Evolutionary conservation across 2,888 invertebrate genomes (phyloP), one percentile per base, ranked within the genome.

Genomic region (Netelia inedita): DNA sequence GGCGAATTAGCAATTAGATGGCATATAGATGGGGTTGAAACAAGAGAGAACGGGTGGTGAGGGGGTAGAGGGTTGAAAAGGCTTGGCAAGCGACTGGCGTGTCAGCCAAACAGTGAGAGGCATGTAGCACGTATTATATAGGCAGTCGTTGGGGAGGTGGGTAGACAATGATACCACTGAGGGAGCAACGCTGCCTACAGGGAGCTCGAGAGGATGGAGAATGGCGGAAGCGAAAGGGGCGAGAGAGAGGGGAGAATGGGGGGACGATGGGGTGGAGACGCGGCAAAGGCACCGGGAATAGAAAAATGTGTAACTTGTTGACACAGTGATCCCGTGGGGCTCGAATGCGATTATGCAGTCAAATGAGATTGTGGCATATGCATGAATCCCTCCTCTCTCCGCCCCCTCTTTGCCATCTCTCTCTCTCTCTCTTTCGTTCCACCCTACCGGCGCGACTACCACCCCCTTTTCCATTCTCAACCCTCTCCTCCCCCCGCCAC

Each of bases 311-410:
- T 91, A 92, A 93, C 93, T 93, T 93, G 93, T 93, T 93, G 93
- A 93, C 93, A 92, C 90, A 90, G 88, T 88, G 89, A 91, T 91
- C 91, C 91, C 92, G 83, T 72, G 87, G 90, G 92, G 89, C 87
- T 89, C 87, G 89, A 91, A 92, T 91, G 90, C 91, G 92, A 93
- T 93, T 93, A 93, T 91, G 92, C 91, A 93, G 93, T 93, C 93
- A 93, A 93, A 93, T 93, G 93, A 93, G 93, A 93, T 92, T 92
- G 91, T 93, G 92, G 92, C 93, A 93, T 93, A 93, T 93, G 93
- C 92, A 93, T 93, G 93, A 93, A 87, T 87, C 88, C 88, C 87
- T 83, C 86, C 69, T 71, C 69, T 63, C 16, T 63, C 74, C 69
- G 86, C 87, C 83, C 87, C 87, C 78, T 87, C 82, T 88, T 83